These are phyloP conservation scores for Echinarachnius parma DNA, from an alignment of 53 echinoderm and acorn worm species.

Conservation along the genomic window DNA sequence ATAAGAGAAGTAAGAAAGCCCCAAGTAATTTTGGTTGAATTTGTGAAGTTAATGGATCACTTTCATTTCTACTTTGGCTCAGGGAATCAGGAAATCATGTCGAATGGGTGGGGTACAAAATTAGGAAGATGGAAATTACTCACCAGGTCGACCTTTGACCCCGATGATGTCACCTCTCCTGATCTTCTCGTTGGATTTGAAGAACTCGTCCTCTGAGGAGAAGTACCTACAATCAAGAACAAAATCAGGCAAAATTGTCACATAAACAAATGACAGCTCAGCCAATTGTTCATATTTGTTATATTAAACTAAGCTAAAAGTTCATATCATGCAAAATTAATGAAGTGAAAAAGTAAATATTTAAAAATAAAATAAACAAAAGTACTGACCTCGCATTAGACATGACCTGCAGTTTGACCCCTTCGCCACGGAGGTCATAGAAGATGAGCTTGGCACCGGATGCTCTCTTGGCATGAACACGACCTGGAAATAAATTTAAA, in stretches of 20 bases:
- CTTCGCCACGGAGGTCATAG: slow-evolving; percentile 92
- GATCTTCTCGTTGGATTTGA: slow-evolving; percentile 87
- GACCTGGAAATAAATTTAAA: too few species aligned
- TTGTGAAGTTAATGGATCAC: too few species aligned
- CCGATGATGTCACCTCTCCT: slow-evolving; percentile 92
- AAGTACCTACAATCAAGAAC: slow-evolving; percentile 55
- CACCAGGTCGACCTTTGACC: slow-evolving; percentile 91
- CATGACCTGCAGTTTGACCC: slow-evolving; percentile 91
- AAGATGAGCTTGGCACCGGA: slow-evolving; percentile 89
- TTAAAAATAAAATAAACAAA: too few species aligned
- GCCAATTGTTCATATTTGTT: not conserved
- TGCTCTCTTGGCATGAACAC: slow-evolving; percentile 89
- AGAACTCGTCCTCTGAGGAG: slow-evolving; percentile 77
- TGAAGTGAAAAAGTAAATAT: too few species aligned
- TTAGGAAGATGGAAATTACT: slow-evolving; percentile 8
- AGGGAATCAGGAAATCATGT: too few species aligned
- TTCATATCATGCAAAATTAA: too few species aligned
- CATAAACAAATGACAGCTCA: not conserved
- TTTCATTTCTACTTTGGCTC: too few species aligned
- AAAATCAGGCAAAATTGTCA: not conserved
- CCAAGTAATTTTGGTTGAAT: too few species aligned
- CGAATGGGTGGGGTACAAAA: too few species aligned
- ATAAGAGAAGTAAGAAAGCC: too few species aligned
- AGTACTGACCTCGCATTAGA: slow-evolving; percentile 84
- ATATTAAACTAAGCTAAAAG: too few species aligned